Percentiles rank a stretch among this genome's conserved stretches.
Evolutionary conservation across 2,113 vertebrate species (phyloP).

Genomic region (Coptodon rendalli): DNA sequence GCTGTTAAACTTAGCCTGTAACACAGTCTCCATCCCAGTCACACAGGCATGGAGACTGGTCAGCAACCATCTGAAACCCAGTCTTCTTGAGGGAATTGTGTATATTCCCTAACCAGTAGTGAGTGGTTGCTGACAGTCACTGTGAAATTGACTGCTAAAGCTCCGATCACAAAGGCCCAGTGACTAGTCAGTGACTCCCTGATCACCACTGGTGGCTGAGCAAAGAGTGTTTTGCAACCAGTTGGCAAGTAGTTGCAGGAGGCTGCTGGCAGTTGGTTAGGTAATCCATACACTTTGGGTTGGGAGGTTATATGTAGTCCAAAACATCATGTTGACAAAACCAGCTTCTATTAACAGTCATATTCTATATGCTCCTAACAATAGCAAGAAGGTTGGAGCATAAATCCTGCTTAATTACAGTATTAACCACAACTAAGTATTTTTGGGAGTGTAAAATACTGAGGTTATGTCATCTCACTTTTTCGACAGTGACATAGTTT

Average conservation of each 20-base stretch:
- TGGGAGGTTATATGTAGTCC: neutral
- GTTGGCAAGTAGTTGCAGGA: neutral
- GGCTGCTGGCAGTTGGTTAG: neutral
- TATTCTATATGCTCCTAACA: neutral
- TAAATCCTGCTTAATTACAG: neutral
- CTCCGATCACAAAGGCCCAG: neutral
- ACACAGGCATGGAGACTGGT: neutral
- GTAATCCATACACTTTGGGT: neutral
- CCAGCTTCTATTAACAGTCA: neutral
- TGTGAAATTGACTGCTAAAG: neutral
- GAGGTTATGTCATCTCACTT: neutral
- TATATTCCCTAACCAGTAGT: neutral
- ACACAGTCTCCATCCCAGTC: neutral
- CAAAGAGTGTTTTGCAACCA: neutral
- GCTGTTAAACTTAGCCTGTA: neutral
- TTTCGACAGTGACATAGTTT: neutral
- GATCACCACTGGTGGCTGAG: accelerated
- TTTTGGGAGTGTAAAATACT: neutral
- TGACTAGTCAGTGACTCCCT: neutral
- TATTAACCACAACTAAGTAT: neutral
- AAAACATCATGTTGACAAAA: neutral
- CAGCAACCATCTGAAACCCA: neutral
- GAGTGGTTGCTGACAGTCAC: neutral
- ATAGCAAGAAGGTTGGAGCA: neutral
- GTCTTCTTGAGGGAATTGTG: accelerated